phyloP scores from a whole-genome alignment of 2,888 invertebrate species.

The Drosophila emarginata region DNA sequence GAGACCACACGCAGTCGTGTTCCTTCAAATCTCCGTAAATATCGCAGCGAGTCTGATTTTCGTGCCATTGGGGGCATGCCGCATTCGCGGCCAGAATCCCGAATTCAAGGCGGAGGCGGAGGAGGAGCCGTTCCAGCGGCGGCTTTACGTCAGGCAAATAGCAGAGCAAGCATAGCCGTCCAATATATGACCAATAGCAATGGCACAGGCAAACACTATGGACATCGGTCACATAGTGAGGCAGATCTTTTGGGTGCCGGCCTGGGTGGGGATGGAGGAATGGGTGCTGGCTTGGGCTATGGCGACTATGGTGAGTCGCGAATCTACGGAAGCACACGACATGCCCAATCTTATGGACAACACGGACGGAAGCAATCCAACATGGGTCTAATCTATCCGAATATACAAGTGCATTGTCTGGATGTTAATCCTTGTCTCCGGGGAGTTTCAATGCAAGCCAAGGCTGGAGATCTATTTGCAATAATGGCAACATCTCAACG shows the following conservation, averaged over 20 bases:
- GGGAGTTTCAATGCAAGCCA: constrained; percentile 91
- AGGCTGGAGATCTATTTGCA: constrained; percentile 95
- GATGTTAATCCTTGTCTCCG: constrained; percentile 91
- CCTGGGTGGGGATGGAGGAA: constrained; percentile 79
- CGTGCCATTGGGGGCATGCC: constrained; percentile 83
- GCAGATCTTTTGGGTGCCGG: constrained; percentile 90
- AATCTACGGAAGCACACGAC: constrained; percentile 78
- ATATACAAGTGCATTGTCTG: constrained; percentile 85
- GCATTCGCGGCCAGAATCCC: constrained; percentile 81
- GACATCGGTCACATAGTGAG: constrained; percentile 91
- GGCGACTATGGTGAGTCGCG: constrained; percentile 79
- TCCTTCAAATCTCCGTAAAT: constrained; percentile 85
- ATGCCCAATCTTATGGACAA: constrained; percentile 49
- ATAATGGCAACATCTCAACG: constrained; percentile 94
- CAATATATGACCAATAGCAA: constrained; percentile 69
- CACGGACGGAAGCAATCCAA: constrained; percentile 79
- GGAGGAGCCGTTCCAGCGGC: constrained; percentile 84
- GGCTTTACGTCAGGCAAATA: constrained; percentile 88
- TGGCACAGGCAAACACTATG: constrained; percentile 80
- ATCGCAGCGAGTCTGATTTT: constrained; percentile 94
- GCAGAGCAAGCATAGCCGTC: constrained; percentile 84
- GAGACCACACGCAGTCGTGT: constrained; percentile 85
- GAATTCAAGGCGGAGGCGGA: constrained; percentile 73
- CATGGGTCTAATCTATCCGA: constrained; percentile 82
- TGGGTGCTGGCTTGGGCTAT: constrained; percentile 54